Percentiles rank a stretch among this genome's conserved stretches.
These are phyloP conservation scores for Epizoanthus stellaris DNA, from an alignment of 92 coral and sea anemone genomes.

Conservation along the genomic window DNA sequence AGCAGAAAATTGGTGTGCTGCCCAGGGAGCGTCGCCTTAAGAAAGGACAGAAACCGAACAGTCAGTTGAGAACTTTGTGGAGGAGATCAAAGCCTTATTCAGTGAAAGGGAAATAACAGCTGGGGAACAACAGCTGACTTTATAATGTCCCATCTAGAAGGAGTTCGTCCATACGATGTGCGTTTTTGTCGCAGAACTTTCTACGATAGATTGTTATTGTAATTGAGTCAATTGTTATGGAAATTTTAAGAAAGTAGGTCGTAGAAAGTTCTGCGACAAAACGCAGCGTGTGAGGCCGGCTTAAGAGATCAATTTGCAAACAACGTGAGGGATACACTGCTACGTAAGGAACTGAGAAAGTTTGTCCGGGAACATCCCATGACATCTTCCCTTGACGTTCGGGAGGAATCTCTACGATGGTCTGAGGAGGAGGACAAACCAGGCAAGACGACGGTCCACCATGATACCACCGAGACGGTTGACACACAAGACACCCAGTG, in stretches of 20 bases:
- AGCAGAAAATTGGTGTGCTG: constrained; percentile 10
- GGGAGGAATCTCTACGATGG: constrained; percentile 48
- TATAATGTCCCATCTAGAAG: constrained; percentile 32
- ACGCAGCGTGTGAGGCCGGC: too few species aligned
- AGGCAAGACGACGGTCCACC: not conserved
- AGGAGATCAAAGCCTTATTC: not conserved
- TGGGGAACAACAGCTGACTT: constrained; percentile 21
- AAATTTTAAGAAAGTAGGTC: too few species aligned
- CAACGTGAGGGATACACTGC: constrained; percentile 23
- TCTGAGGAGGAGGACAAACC: constrained; percentile 46
- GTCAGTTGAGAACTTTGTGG: constrained; percentile 22
- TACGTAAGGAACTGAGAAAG: constrained; percentile 48
- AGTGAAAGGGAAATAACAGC: constrained; percentile 1
- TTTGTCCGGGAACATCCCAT: constrained; percentile 23
- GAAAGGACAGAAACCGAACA: constrained; percentile 16
- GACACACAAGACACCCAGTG: not conserved
- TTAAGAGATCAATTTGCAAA: constrained; percentile 52
- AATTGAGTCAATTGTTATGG: too few species aligned
- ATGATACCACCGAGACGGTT: not conserved
- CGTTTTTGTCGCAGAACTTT: too few species aligned
- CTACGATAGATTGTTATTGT: too few species aligned
- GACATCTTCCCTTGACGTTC: constrained; percentile 26
- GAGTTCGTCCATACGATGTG: not conserved
- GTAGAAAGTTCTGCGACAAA: not conserved
- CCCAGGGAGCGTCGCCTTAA: constrained; percentile 15